A percentile compares a stretch with the other conserved stretches of the same genome.
Evolutionary conservation across 2,113 vertebrate species (phyloP).

Genomic region (Jaculus jaculus): DNA sequence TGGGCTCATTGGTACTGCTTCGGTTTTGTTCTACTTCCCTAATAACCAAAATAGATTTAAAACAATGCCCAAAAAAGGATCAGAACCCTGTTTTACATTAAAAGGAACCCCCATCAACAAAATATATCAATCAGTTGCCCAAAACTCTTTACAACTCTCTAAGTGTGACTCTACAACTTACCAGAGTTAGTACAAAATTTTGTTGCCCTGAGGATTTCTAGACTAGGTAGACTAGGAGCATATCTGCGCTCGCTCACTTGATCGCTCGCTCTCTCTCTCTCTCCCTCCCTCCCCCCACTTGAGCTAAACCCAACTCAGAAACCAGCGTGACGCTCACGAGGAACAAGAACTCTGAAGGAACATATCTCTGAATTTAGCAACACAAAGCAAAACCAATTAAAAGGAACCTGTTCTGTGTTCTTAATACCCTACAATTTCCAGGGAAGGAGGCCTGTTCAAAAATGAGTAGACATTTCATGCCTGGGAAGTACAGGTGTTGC

Average conservation of each 20-base stretch:
- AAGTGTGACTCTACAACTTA: background rate
- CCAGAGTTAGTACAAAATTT: background rate
- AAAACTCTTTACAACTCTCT: background rate
- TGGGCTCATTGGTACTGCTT: constrained; percentile 20
- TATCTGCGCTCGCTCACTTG: no score
- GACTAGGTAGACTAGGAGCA: background rate
- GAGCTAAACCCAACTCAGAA: background rate
- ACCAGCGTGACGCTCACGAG: background rate
- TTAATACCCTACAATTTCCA: background rate
- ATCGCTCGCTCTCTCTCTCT: no score
- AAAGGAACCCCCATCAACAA: background rate
- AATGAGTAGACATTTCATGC: background rate
- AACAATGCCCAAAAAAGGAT: background rate
- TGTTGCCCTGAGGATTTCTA: background rate
- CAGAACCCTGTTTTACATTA: background rate
- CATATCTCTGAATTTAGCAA: background rate
- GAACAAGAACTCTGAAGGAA: background rate
- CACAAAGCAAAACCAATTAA: background rate
- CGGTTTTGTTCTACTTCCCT: background rate
- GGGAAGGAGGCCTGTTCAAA: background rate
- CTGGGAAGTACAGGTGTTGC: background rate
- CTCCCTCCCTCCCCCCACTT: background rate
- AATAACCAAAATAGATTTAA: background rate
- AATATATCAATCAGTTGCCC: background rate
- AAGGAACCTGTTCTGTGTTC: background rate